Base-by-base conservation (phyloP, 92 coral and sea anemone genomes). In the Actinernus sp. region DNA sequence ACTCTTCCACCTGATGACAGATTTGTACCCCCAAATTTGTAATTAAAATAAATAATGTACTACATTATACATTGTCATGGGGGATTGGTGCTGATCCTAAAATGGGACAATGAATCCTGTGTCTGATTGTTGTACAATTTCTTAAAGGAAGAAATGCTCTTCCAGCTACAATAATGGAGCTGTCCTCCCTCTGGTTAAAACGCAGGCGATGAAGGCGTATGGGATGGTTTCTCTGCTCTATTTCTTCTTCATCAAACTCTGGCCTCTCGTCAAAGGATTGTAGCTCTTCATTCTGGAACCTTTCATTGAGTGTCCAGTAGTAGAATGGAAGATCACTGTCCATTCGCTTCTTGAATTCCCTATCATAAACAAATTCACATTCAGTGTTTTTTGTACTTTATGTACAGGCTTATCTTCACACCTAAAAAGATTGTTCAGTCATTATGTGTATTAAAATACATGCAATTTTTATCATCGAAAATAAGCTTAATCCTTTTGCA, bases 321-420 rank as follows among this genome's bases (percentile, higher is more conserved):
- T 74, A 82, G 38, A 82, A 82, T 10, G 88, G 83, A 25, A 74
- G 55, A 13, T 51, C 62, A 0, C 24, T 27, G 38, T 68, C 76
- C 82, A 83, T 83, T 37, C 83, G 37, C 21, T 82, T 82, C 18
- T 61, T 49, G 53, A 82, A 82, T 43, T 83, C 89, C 58, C 78
- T 83, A 39, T 27, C 4, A 39, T 53, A 25, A 9, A 39, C 17
- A 52, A 49, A 0, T 6, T 36, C 41, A 36, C n/a, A n/a, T n/a
- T n/a, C n/a, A n/a, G n/a, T n/a, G n/a, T n/a, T n/a, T n/a, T n/a
- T n/a, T n/a, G n/a, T n/a, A n/a, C n/a, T n/a, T n/a, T n/a, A n/a
- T n/a, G n/a, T n/a, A n/a, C n/a, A n/a, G n/a, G n/a, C n/a, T n/a
- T n/a, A n/a, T n/a, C n/a, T n/a, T n/a, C n/a, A n/a, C n/a, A n/a